Base-by-base conservation (phyloP, 2,888 invertebrate genomes). In the Drosophila flavopinicola region DNA sequence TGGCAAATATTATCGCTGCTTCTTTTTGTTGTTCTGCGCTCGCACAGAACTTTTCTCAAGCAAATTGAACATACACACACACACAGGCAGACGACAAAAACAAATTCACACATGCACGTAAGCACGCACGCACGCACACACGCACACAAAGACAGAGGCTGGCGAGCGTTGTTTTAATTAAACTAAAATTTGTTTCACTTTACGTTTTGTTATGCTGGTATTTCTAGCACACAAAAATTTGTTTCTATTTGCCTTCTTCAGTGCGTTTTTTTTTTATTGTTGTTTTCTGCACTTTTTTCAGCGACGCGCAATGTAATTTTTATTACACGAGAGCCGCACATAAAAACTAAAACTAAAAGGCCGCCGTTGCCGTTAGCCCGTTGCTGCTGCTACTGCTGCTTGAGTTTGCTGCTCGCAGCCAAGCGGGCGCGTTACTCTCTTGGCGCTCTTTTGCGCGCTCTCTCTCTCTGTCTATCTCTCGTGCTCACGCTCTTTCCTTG, bases 261-360 rank as follows among this genome's bases (percentile, higher is more conserved):
- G 41, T 70, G 17, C 69, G 35, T 42, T 27, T 52, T 27, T 49
- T 47, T 47, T 39, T 54, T 17, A 7, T 35, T 42, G 24, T 45
- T 48, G 9, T 56, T 57, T 47, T 74, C 59, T 63, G 68, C 75
- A 68, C 52, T 77, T 73, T 70, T 20, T 20, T 48, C 59, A 44
- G 63, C 84, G 77, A 78, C 85, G 87, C 87, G 79, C 85, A 75
- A 75, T 85, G 87, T 80, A 87, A 85, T 87, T 86, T 87, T 70
- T 77, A 82, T 76, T 80, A 78, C 76, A 71, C 87, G 87, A 87
- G 85, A 87, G 85, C 75, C 85, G 85, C 78, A 70, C 75, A 82
- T 67, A 72, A 76, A 76, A 78, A 86, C 84, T 85, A 75, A 78
- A 78, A 78, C 86, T 82, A 83, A 83, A 83, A 78, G 79, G 84